Evolutionary conservation across 2,113 vertebrate species (phyloP), one percentile per base, ranked within the genome.

Genomic region (Irena cyanogastra): DNA sequence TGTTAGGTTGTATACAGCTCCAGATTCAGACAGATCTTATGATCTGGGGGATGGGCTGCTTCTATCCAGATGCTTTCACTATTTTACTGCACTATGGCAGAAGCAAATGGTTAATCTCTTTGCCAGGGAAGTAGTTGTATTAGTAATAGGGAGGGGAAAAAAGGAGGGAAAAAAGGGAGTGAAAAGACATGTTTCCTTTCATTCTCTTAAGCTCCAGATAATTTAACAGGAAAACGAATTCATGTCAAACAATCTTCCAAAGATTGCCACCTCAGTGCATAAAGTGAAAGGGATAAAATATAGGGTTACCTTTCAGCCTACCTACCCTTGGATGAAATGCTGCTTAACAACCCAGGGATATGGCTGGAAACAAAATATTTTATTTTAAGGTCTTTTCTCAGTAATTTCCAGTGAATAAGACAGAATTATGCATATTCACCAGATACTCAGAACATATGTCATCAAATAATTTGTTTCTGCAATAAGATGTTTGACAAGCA

Each of bases 391-490:
- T 41, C 27, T 85, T 70, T 42, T 66, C 64, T 91, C 41, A 60
- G n/a, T 52, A 69, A 35, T 87, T 96, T 95, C 88, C 44, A 56
- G 26, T 53, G 49, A 64, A 42, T 90, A 92, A 94, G 28, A 68
- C 19, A 45, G 11, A 88, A 89, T 54, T 79, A 90, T 87, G 79
- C 80, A 69, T 81, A 87, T 89, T 87, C 47, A 89, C 57, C 39
- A 64, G 59, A 57, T 54, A 89, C 18, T 39, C 57, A n/a, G 53
- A 94, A 63, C 19, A 13, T 49, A 94, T 95, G 66, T 81, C 83
- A 96, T 97, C 78, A 92, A 59, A 22, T 79, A 22, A 80, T 90
- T 90, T 95, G 56, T 50, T 89, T 82, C 82, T 95, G 70, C 85
- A 93, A 3, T 87, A 70, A 90, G 65, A 78, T 79, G 16, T 72